Evolutionary conservation across 1,140 invertebrate species (phyloP).

Genomic region (Drosophila yakuba): DNA sequence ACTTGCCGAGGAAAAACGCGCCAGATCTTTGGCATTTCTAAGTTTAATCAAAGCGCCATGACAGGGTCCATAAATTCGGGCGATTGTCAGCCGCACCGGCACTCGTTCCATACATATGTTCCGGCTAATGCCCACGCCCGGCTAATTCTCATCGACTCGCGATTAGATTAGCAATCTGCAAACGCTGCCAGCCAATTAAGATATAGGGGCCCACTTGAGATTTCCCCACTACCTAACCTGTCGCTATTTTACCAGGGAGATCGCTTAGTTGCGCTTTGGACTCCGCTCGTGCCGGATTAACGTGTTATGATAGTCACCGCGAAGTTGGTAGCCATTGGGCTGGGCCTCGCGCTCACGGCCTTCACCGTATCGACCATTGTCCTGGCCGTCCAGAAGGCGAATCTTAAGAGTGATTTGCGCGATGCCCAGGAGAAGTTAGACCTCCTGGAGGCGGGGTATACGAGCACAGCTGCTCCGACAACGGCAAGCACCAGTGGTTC

Average conservation of each 20-base stretch:
- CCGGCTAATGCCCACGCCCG: constrained; percentile 6
- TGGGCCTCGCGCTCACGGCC: constrained; percentile 75
- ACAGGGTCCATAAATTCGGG: constrained; percentile 59
- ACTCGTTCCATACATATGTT: constrained; percentile 12
- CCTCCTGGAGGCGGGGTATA: constrained; percentile 44
- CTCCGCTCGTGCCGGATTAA: constrained; percentile 56
- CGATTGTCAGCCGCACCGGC: constrained; percentile 27
- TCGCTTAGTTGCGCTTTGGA: constrained; percentile 51
- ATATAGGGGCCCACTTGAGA: constrained; percentile 51
- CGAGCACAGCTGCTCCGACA: constrained; percentile 35
- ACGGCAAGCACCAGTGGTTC: neutral
- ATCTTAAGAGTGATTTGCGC: constrained; percentile 52
- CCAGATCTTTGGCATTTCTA: constrained; percentile 69
- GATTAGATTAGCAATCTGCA: constrained; percentile 72
- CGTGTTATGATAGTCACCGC: constrained; percentile 73
- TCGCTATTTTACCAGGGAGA: neutral
- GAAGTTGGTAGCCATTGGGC: constrained; percentile 69
- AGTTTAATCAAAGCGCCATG: constrained; percentile 52
- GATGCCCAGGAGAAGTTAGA: constrained; percentile 73
- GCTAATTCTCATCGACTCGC: constrained; percentile 17
- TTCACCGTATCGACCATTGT: constrained; percentile 85
- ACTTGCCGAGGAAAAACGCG: constrained; percentile 55
- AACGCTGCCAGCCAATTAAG: constrained; percentile 54
- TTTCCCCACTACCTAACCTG: constrained; percentile 31
- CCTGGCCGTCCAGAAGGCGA: constrained; percentile 79